Evolutionary conservation across 2,888 invertebrate species (phyloP).

Genomic region (Crematogaster levior): DNA sequence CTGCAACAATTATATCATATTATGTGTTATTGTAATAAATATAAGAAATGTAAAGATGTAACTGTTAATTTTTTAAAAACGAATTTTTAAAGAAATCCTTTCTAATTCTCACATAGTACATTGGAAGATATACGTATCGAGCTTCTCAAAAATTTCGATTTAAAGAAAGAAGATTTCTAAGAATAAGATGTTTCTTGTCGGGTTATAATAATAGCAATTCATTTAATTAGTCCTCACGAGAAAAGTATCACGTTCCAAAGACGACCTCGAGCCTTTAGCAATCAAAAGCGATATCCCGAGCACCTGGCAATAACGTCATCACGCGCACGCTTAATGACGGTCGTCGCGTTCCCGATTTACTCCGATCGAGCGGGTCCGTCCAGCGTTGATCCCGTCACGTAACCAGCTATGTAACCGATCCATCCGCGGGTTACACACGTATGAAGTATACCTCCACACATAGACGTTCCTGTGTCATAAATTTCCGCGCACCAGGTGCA

Average conservation of each 20-base stretch:
- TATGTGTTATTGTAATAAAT: too few relatives aligned
- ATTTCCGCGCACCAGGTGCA: conserved; percentile 67
- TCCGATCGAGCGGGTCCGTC: conserved; percentile 39
- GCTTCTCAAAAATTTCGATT: not conserved
- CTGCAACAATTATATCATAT: too few relatives aligned
- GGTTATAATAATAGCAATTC: not conserved
- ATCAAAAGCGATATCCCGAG: conserved; percentile 32
- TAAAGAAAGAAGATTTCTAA: not conserved
- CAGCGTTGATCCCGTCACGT: conserved; percentile 39
- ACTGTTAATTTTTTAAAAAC: not conserved
- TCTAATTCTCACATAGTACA: not conserved
- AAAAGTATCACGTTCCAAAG: conserved; percentile 41
- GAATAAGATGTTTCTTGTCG: not conserved
- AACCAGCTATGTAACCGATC: conserved; percentile 39
- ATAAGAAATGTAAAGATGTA: too few relatives aligned
- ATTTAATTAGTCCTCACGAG: not conserved
- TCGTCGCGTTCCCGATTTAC: conserved; percentile 51
- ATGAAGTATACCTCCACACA: not conserved
- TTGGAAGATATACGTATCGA: not conserved
- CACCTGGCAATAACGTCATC: conserved; percentile 43
- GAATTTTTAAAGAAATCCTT: not conserved
- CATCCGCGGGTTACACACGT: not conserved
- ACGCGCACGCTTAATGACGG: conserved; percentile 32
- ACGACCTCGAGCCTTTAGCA: conserved; percentile 34
- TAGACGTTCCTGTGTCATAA: conserved; percentile 66